Conservation (phyloP, 2,113 vertebrate species). For the Calidris pugnax region DNA sequence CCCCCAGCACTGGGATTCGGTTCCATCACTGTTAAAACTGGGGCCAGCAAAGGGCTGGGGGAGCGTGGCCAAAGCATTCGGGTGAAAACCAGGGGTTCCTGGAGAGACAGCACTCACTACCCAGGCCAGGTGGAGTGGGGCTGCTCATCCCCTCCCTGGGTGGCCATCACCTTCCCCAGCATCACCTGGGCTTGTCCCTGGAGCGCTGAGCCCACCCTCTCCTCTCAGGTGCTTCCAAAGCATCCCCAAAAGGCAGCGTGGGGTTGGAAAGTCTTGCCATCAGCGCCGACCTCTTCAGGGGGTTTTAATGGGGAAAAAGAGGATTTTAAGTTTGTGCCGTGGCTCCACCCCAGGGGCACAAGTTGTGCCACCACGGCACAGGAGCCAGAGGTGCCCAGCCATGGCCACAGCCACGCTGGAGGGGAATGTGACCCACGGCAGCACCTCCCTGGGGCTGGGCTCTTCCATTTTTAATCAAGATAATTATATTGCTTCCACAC, state of each 20-base stretch:
- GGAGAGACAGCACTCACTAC: neutral
- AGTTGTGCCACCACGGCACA: neutral
- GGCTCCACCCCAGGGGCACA: neutral
- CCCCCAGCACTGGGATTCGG: accelerated
- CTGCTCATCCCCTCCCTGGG: neutral
- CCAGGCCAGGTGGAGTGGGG: accelerated
- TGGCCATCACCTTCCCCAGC: too few species aligned
- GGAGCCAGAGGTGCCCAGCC: neutral
- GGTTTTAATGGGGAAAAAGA: neutral
- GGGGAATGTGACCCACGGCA: neutral
- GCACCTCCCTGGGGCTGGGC: accelerated
- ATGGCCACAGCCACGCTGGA: accelerated
- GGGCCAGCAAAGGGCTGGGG: neutral
- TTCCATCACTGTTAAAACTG: accelerated
- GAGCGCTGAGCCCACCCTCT: neutral
- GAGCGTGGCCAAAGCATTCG: accelerated
- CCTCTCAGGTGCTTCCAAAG: neutral
- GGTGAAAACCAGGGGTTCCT: neutral
- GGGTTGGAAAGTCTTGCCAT: neutral
- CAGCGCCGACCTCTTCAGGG: accelerated
- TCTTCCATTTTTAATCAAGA: neutral
- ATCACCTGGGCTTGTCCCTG: neutral
- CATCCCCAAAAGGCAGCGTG: neutral
- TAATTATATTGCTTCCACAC: neutral
- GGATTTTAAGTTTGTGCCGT: neutral